Base-by-base conservation (phyloP, 2,113 vertebrate genomes). In the Eira barbara region DNA sequence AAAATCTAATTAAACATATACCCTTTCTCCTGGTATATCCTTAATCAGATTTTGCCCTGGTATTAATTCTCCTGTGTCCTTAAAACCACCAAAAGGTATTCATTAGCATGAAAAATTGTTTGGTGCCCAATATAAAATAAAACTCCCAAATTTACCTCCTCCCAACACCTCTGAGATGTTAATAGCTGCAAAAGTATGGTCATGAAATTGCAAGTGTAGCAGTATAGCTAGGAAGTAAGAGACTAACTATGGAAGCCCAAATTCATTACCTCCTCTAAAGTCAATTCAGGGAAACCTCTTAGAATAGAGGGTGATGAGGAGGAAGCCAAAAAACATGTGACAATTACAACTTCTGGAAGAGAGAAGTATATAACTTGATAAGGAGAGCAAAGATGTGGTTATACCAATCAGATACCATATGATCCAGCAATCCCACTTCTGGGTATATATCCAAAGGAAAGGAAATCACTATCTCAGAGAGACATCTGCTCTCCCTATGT, bases 1-100 rank as follows among this genome's bases (percentile, higher is more conserved):
- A 96, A 95, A 95, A 96, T 59, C 25, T 67, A 94, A 95, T 91
- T 85, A 96, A 89, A 23, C 55, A 87, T 79, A 81, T 85, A 57
- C 3, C 6, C 25, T 86, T 27, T 36, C 31, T 21, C 27, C 25
- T 96, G 18, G 2, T 63, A 85, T 73, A 86, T 67, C 8, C 27
- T 93, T 89, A 80, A 86, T 87, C 55, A 92, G 17, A 14, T 81
- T 87, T 90, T 94, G 36, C 47, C 47, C 89, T 34, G 6, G 23
- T 97, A 89, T 94, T 95, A 91, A 90, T 89, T 97, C 7, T 93
- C n/a, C 36, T 86, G 79, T 86, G 18, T 65, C 4, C 25, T 89
- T 93, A 74, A 63, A 95, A 79, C 79, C 82, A 96, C 29, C 27
- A 69, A 74, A 97, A 96, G 11, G 0, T 91, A 67, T 45, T 96